Evolutionary conservation across 2,797 vertebrate genomes (phyloP), one percentile per base, ranked within the genome.

Genomic region (Cynodonichthys magdalenae): DNA sequence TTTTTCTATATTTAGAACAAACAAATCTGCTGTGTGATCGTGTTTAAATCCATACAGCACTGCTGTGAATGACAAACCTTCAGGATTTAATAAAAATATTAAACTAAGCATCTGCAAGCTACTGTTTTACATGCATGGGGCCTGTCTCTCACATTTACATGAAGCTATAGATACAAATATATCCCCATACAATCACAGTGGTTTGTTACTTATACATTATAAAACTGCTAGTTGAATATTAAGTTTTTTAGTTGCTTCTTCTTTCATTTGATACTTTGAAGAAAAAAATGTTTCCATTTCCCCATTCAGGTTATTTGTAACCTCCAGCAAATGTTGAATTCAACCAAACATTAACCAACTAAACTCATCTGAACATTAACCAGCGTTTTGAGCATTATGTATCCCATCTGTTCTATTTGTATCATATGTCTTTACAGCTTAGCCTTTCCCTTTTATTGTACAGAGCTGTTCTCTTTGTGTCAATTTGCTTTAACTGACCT

Each of bases 341-440:
- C 81, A 80, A 79, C 75, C 82, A 87, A 91, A 91, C 87, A 91
- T 91, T 91, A 92, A 67, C 69, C 75, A 78, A 84, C 79, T 82
- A 82, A 88, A 84, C 81, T 80, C 79, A 87, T 85, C 73, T 83
- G 86, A 91, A 91, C 88, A 89, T 91, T 91, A 91, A 91, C 90
- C 79, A 82, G 66, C 74, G 66, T 70, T 83, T 64, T 64, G 65
- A 82, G 74, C 63, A 53, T 75, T 81, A 69, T 79, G 46, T 60
- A 44, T 66, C 63, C 70, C 74, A 68, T 75, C 63, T 68, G 62
- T 49, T 66, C 71, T 78, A 71, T 88, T 82, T 85, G 60, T 81
- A 74, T 60, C 77, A 68, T 74, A 75, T 79, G 81, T 84, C 69
- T 77, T 77, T 74, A 69, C 47, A 71, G 56, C 76, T 87, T 86